Evolutionary conservation across 2,113 vertebrate species (phyloP), one percentile per base, ranked within the genome.

Genomic region (Phylloscopus whistleri): DNA sequence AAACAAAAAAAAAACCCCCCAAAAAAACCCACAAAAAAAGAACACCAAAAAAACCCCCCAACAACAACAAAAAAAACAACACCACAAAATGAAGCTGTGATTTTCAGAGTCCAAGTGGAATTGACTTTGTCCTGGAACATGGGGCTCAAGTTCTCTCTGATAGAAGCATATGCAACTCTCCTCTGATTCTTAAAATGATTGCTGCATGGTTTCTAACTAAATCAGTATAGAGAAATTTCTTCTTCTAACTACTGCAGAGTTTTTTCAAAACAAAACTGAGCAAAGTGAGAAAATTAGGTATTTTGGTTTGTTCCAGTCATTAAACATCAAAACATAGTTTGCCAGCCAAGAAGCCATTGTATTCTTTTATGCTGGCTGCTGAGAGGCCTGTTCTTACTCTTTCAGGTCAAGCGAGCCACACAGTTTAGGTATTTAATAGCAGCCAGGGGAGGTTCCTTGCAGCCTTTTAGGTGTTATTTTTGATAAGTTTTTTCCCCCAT

Each of bases 181-280:
- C 35, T 56, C 10, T 68, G 27, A 31, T 73, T 79, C 44, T 91
- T 89, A 68, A 84, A 91, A 64, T 64, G 1, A 46, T 20, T 75
- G 6, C 31, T 37, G 2, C 7, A 7, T 67, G 18, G 12, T 69
- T 95, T 89, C 39, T 62, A 44, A 28, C 5, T 56, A 72, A 68
- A 72, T 24, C 17, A 51, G 7, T 20, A 7, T 59, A 26, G 15
- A 28, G 39, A 43, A 31, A 4, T 44, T 81, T 67, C 3, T 67
- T 77, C 56, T 85, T 74, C 27, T n/a, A n/a, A 1, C n/a, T 82
- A 15, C 4, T 2, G 0, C 3, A 6, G 41, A 76, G 6, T 3
- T 49, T 58, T 51, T 70, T 28, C 17, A n/a, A 67, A 70, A 24
- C 31, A 44, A 28, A 73, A 60, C 12, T 16, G 77, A 77, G 24